Evolutionary conservation across 2,797 vertebrate species (phyloP).

Genomic region (Emys orbicularis): DNA sequence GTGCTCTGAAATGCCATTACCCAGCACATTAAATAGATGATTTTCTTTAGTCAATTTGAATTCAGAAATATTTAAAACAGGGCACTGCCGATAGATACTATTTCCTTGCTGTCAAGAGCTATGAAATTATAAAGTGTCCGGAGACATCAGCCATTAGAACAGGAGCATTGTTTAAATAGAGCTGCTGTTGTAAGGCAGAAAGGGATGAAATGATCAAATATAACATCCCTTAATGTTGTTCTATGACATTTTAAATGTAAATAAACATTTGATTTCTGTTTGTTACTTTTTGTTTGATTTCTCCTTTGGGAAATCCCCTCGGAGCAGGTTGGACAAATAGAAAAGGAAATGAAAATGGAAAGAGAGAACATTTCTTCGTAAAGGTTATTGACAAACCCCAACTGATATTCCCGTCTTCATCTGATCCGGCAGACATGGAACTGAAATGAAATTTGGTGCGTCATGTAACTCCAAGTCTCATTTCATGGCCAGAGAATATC

Average conservation of each 20-base stretch:
- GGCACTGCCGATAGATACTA: not conserved
- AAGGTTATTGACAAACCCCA: not conserved
- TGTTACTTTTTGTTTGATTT: not conserved
- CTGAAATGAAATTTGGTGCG: not conserved
- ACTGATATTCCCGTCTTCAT: not conserved
- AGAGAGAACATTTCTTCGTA: not conserved
- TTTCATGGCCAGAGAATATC: not conserved
- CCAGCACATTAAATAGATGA: not conserved
- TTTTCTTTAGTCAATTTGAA: not conserved
- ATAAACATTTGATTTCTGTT: not conserved
- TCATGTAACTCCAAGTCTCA: not conserved
- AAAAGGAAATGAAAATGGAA: not conserved
- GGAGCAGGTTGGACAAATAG: not conserved
- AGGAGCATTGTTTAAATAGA: not conserved
- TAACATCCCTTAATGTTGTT: rapidly evolving
- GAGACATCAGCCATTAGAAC: not conserved
- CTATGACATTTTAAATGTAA: rapidly evolving
- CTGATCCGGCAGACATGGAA: not conserved
- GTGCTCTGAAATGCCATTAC: not conserved
- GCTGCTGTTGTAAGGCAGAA: not conserved
- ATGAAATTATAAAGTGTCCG: not conserved
- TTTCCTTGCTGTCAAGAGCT: not conserved
- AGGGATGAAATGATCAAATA: not conserved
- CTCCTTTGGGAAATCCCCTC: not conserved
- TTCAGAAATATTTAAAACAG: not conserved